Base-by-base conservation (phyloP, 1,140 invertebrate species). In the Cydia fagiglandana region DNA sequence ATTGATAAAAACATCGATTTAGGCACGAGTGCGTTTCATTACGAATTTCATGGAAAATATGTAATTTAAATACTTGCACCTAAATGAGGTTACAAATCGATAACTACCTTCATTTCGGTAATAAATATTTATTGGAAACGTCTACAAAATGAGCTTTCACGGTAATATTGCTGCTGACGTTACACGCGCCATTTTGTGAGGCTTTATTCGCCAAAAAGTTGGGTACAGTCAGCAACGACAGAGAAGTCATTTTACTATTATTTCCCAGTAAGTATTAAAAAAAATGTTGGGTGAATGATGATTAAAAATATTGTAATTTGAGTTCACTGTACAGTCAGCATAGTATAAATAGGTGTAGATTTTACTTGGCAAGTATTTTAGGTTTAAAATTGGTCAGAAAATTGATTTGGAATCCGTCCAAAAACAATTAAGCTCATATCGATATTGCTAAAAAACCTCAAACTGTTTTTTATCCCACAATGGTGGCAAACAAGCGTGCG, bases 381-480 rank as follows among this genome's bases (percentile, higher is more conserved):
- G 56, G 56, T 61, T 61, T 61, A 9, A 9, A 61, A 20, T 61
- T 61, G 56, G 20, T 61, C 20, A 12, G 20, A 61, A 20, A 61
- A 61, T 61, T 24, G 56, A 61, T 61, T 61, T 61, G 56, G 56
- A 61, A 10, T 20, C 56, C 17, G 56, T 61, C 56, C 56, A 61
- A 24, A 4, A 24, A 24, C 20, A 61, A 53, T 53, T n/a, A 53
- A 17, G 47, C 12, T 50, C n/a, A 56, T 17, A 17, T 56, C 53
- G 53, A 17, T 56, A 17, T 15, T 9, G 12, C 15, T 56, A 13
- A 56, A 9, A 10, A 41, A 41, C 38, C 38, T 41, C 38, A 38
- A 38, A 41, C 38, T 41, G 38, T 41, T 41, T 41, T 41, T 41
- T 41, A 34, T 34, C 34, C 34, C 34, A 34, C 34, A 34, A 34